Conservation (phyloP, 2,113 vertebrate genomes). For the Bothrops jararaca region DNA sequence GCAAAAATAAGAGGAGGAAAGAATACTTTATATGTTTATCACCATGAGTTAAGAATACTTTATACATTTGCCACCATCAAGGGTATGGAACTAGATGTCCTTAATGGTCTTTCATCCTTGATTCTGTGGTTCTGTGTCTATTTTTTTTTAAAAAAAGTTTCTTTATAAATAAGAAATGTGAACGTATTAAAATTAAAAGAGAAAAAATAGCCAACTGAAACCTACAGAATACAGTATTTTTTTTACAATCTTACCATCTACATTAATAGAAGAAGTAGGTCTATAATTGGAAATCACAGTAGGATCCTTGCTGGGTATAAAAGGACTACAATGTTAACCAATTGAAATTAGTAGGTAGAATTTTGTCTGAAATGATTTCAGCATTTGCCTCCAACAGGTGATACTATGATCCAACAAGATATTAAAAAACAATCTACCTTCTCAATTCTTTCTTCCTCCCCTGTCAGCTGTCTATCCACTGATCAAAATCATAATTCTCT, state of each 20-base stretch:
- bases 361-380: background rate
- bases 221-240: background rate
- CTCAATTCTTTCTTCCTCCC: background rate
- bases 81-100: no score
- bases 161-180: background rate
- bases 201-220: background rate
- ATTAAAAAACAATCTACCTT: background rate
- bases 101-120: no score
- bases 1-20: no score
- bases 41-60: no score
- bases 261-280: background rate
- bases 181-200: background rate
- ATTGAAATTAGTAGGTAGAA: background rate
- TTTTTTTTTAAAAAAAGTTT: no score
- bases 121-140: no score
- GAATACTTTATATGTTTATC: no score
- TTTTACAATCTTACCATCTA: background rate
- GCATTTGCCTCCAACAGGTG: background rate
- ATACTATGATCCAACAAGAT: background rate
- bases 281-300: background rate
- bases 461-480: background rate
- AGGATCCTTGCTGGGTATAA: background rate
- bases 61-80: no score
- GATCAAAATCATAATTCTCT: background rate
- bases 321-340: background rate